phyloP scores from a whole-genome alignment of 1,140 invertebrate genomes.

The Aphelinus certus region DNA sequence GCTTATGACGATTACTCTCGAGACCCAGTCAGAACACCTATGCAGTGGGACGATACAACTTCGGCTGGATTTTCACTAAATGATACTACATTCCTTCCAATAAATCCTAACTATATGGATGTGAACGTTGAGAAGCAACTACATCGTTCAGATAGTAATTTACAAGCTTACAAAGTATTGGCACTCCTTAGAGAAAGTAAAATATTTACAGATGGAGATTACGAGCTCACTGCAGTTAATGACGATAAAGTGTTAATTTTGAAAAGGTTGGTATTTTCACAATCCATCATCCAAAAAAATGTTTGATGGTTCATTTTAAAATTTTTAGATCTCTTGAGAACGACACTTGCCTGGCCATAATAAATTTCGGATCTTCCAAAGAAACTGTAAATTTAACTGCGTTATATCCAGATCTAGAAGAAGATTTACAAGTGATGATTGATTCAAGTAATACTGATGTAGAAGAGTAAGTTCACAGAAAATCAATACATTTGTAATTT shows the following conservation, averaged over 20 bases:
- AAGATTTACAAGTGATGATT: slow-evolving; percentile 63
- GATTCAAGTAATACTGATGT: slow-evolving; percentile 47
- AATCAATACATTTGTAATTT: slow-evolving; percentile 10
- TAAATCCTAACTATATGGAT: slow-evolving; percentile 66
- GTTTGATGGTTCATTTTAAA: slow-evolving; percentile 3
- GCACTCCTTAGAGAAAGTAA: slow-evolving; percentile 57
- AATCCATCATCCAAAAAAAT: background rate
- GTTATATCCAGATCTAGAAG: slow-evolving; percentile 53
- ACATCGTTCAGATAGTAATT: slow-evolving; percentile 59
- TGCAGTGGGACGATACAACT: slow-evolving; percentile 74
- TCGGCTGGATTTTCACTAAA: slow-evolving; percentile 73
- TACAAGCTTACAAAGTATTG: slow-evolving; percentile 65
- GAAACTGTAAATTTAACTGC: slow-evolving; percentile 59
- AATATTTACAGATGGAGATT: slow-evolving; percentile 57
- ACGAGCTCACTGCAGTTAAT: slow-evolving; percentile 51
- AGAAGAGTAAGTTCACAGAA: slow-evolving; percentile 39
- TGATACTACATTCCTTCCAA: slow-evolving; percentile 74
- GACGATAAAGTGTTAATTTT: slow-evolving; percentile 54
- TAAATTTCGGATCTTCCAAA: slow-evolving; percentile 63
- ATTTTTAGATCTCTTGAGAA: slow-evolving; percentile 60
- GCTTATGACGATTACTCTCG: slow-evolving; percentile 68
- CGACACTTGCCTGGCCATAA: slow-evolving; percentile 63
- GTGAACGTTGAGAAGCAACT: slow-evolving; percentile 67
- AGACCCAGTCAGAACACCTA: slow-evolving; percentile 78
- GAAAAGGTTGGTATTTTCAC: slow-evolving; percentile 58